Base-by-base conservation (phyloP, 2,113 vertebrate genomes). In the Enhydra lutris region DNA sequence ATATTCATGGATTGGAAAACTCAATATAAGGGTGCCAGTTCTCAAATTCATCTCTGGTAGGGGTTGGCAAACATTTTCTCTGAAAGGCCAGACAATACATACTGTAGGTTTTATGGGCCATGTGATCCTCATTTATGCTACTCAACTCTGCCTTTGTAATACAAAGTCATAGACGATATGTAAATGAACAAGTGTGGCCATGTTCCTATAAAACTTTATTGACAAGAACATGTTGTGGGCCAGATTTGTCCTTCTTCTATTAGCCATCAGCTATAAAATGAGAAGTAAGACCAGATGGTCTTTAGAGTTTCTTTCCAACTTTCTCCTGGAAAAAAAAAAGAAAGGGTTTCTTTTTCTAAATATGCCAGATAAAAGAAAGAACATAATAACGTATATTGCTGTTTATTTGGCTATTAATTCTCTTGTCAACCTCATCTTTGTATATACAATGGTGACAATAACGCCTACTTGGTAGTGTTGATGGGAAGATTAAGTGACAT, bases 171-270 rank as follows among this genome's bases (percentile, higher is more conserved):
- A 95, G 36, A 78, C 21, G n/a, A 63, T 78, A 89, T 67, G 4
- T 86, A 84, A 81, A 85, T 82, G 71, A 91, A 63, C 31, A 88
- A 92, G 18, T 59, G 4, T 82, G 45, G 24, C 17, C 87, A 26
- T 78, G 52, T 91, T 78, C 39, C 39, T 89, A 86, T 89, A 96
- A 96, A 97, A 73, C 59, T 96, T 96, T 94, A 93, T 96, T 89
- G 95, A 34, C 24, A 88, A 76, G 50, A 96, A 80, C 26, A 92
- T 21, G 15, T n/a, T 34, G 21, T 71, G 12, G 11, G 9, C 18
- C 69, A 57, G 34, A 88, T 86, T 63, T 94, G 45, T 69, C 55
- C 50, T 34, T 81, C n/a, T 73, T 88, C 76, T 91, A n/a, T 78
- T 12, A 73, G 11, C 24, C 17, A 74, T 78, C n/a, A 89, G n/a